phyloP scores from a whole-genome alignment of 2,888 invertebrate genomes.

The Tinea trinotella region DNA sequence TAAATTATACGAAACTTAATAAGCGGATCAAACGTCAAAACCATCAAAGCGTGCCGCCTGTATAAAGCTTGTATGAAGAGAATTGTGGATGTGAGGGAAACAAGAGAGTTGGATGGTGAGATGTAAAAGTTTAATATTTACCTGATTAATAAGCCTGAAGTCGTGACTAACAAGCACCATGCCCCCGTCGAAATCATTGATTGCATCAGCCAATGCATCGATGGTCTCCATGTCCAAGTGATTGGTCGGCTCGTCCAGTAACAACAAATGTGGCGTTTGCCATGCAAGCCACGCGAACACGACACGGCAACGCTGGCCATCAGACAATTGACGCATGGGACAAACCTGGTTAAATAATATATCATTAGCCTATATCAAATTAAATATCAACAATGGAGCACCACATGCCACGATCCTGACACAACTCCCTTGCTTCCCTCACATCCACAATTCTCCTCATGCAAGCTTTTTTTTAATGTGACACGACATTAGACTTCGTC shows the following conservation, averaged over 20 bases:
- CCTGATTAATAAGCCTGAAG: constrained; percentile 98
- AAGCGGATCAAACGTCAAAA: too few species aligned
- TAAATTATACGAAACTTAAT: too few species aligned
- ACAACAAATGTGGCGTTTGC: constrained; percentile 95
- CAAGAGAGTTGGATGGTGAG: too few species aligned
- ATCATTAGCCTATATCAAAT: not conserved
- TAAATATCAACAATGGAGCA: not conserved
- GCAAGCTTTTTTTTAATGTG: too few species aligned
- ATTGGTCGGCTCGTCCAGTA: constrained; percentile 90
- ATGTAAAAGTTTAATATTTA: constrained; percentile 41
- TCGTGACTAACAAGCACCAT: constrained; percentile 99
- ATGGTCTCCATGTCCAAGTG: constrained; percentile 99
- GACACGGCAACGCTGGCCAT: constrained; percentile 98
- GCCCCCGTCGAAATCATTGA: constrained; percentile 98
- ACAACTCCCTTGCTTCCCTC: too few species aligned
- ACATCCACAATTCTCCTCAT: too few species aligned
- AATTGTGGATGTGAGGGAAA: too few species aligned
- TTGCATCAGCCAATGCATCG: constrained; percentile 97
- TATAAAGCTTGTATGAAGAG: too few species aligned
- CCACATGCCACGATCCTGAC: too few species aligned
- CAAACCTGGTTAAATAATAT: constrained; percentile 75
- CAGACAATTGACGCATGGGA: constrained; percentile 94
- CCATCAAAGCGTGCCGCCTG: too few species aligned
- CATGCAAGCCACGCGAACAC: constrained; percentile 99
- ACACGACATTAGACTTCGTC: too few species aligned